A percentile compares a stretch with the other conserved stretches of the same genome.
Conservation (phyloP, 1,140 invertebrate genomes). For the Stegodyphus dumicola region DNA sequence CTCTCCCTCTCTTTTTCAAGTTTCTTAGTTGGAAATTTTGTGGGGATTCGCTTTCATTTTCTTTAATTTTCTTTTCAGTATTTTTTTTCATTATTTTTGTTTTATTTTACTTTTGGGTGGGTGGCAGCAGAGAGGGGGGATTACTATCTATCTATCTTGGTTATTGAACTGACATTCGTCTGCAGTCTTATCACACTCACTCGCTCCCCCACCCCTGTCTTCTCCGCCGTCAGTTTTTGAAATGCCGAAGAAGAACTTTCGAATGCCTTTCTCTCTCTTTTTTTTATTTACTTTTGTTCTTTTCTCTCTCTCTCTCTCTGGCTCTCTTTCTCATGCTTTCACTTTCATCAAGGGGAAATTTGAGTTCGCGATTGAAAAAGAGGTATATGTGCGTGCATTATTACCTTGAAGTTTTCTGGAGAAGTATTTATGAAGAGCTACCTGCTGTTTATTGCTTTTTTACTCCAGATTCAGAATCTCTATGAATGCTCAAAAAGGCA, state of each 20-base stretch:
- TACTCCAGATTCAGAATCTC: too few relatives aligned
- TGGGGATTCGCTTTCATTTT: slow-evolving; percentile 17
- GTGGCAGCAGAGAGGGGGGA: not conserved
- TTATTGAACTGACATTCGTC: slow-evolving; percentile 59
- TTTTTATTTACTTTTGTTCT: not conserved
- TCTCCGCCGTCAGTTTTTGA: not conserved
- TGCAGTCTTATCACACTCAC: slow-evolving; percentile 49
- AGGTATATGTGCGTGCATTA: slow-evolving; percentile 17
- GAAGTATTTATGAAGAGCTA: too few relatives aligned
- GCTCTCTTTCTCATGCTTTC: slow-evolving; percentile 14
- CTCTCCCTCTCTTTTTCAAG: slow-evolving; percentile 32
- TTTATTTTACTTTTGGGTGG: slow-evolving; percentile 3
- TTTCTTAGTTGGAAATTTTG: slow-evolving; percentile 59
- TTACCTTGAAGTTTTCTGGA: not conserved
- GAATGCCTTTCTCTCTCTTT: not conserved
- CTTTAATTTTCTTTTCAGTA: slow-evolving; percentile 20
- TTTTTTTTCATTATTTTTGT: slow-evolving; percentile 18
- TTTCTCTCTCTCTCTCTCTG: not conserved
- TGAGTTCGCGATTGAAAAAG: not conserved
- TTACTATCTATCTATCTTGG: slow-evolving; percentile 60
- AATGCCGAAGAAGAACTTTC: not conserved
- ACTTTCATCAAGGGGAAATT: slow-evolving; percentile 35
- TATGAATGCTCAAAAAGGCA: too few relatives aligned
- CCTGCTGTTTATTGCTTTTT: too few relatives aligned
- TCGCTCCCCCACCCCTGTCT: not conserved